These are phyloP conservation scores for Myanophis thanlyinensis DNA, from an alignment of 2,113 vertebrate genomes.

Conservation along the genomic window DNA sequence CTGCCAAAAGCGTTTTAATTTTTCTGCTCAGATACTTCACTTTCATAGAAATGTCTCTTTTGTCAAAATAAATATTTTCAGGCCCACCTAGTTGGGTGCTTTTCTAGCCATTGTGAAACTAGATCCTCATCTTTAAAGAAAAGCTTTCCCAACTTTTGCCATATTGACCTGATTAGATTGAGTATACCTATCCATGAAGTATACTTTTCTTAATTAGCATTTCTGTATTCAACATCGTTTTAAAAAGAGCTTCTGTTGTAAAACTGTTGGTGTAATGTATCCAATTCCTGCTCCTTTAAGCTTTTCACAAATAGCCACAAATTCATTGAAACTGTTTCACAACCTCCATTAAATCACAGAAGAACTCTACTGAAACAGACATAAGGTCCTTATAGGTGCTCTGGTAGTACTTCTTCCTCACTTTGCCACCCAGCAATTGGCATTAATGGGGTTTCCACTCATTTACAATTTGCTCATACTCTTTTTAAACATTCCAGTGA, in stretches of 20 bases:
- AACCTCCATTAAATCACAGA: not conserved
- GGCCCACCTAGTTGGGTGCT: not conserved
- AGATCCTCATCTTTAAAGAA: slow-evolving; percentile 14
- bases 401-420: not conserved
- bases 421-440: not conserved
- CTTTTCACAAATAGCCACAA: not conserved
- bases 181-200: not conserved
- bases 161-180: not conserved
- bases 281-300: not conserved
- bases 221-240: not conserved
- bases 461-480: not conserved
- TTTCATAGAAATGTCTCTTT: not conserved
- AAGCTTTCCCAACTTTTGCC: not conserved
- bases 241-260: not conserved
- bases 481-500: slow-evolving; percentile 74
- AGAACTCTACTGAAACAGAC: not conserved
- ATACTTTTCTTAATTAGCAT: not conserved
- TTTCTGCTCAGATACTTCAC: slow-evolving; percentile 14
- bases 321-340: not conserved
- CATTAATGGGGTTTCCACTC: not conserved
- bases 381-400: not conserved
- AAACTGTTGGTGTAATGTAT: not conserved
- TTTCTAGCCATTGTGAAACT: not conserved
- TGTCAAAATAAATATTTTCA: not conserved
- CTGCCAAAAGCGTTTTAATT: not conserved